phyloP scores from a whole-genome alignment of 2,113 vertebrate species.

The Potamarius usumacintae region DNA sequence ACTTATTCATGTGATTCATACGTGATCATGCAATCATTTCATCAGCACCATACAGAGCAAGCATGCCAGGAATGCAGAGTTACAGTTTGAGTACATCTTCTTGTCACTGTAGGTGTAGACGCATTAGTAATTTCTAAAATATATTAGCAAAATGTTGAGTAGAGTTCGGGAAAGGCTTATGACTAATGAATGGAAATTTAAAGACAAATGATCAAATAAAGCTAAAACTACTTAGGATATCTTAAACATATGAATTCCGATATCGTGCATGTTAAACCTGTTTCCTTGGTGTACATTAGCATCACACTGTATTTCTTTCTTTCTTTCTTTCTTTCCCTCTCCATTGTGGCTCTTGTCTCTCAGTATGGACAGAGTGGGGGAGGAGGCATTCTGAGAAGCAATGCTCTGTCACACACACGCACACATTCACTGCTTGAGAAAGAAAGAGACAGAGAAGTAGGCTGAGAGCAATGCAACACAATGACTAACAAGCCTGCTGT shows the following conservation, averaged over 20 bases:
- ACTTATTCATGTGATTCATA: not conserved
- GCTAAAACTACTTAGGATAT: not conserved
- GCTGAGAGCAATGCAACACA: constrained; percentile 31
- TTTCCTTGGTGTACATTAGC: not conserved
- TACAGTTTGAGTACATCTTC: constrained; percentile 8
- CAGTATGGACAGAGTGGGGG: constrained; percentile 40
- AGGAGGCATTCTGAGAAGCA: constrained; percentile 46
- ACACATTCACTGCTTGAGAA: constrained; percentile 17
- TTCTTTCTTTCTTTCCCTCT: not conserved
- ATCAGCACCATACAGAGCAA: constrained; percentile 13
- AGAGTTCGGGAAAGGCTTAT: not conserved
- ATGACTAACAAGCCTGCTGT: constrained; percentile 43
- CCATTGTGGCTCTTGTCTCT: constrained; percentile 29
- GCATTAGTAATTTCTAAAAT: not conserved
- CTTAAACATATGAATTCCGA: not conserved
- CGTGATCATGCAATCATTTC: constrained; percentile 28
- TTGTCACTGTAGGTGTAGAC: not conserved
- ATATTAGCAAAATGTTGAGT: not conserved
- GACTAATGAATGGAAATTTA: constrained; percentile 19
- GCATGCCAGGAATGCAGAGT: constrained; percentile 11
- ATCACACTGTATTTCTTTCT: constrained; percentile 27
- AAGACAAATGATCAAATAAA: not conserved
- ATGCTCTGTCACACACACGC: constrained; percentile 23
- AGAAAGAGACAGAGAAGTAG: constrained; percentile 32
- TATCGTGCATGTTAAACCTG: not conserved